Conservation (phyloP, 1,140 invertebrate genomes). For the Mya arenaria region DNA sequence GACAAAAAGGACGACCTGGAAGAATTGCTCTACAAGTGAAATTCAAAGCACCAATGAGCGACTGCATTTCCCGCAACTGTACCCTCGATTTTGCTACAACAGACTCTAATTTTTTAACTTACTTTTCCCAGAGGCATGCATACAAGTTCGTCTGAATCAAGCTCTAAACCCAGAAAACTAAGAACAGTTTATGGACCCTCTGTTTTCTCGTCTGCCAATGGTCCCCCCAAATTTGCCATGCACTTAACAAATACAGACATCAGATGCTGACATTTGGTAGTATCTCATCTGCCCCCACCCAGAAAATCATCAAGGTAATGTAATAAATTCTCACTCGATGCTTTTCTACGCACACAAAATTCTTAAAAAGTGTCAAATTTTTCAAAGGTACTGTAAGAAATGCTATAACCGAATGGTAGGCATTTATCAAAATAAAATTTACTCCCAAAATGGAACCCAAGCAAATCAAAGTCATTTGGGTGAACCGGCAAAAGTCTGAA, state of each 20-base stretch:
- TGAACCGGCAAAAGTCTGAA: slow-evolving; percentile 38
- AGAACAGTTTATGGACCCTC: slow-evolving; percentile 4
- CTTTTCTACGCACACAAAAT: neutral
- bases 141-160: slow-evolving; percentile 41
- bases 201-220: slow-evolving; percentile 36
- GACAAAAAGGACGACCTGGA: slow-evolving; percentile 36
- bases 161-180: slow-evolving; percentile 32
- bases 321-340: neutral
- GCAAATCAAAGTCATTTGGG: slow-evolving; percentile 10
- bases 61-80: slow-evolving; percentile 43
- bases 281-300: neutral
- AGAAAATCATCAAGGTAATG: slow-evolving; percentile 28
- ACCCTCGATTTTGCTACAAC: neutral
- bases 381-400: slow-evolving; percentile 10
- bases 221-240: neutral
- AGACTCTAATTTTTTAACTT: neutral
- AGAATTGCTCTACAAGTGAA: slow-evolving; percentile 40
- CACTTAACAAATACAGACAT: neutral
- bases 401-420: slow-evolving; percentile 18
- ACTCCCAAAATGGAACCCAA: slow-evolving; percentile 1
- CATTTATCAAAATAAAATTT: slow-evolving; percentile 26
- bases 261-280: neutral
- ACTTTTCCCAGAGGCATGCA: neutral
- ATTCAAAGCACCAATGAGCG: slow-evolving; percentile 45
- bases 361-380: slow-evolving; percentile 15